A percentile compares a stretch with the other conserved stretches of the same genome.
Conservation (phyloP, 1,140 invertebrate species). For the Leguminivora glycinivorella region DNA sequence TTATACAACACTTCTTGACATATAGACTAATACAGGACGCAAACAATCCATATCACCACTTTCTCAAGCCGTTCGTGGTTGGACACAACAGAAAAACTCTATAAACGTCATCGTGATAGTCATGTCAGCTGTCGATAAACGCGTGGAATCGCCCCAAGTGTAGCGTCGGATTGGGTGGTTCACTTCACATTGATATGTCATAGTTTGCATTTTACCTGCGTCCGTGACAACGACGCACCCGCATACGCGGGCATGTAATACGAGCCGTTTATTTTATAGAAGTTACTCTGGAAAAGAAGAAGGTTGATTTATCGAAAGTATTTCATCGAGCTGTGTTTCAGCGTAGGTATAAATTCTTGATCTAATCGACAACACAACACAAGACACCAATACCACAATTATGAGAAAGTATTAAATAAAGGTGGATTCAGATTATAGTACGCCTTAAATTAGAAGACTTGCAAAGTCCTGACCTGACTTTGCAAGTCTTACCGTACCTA, state of each 20-base stretch:
- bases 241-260: constrained; percentile 59
- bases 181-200: constrained; percentile 22
- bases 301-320: constrained; percentile 37
- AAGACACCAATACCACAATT: too few relatives aligned
- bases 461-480: background rate
- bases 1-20: background rate
- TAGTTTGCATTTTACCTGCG: constrained; percentile 59
- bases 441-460: too few relatives aligned
- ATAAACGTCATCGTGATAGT: background rate
- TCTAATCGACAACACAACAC: too few relatives aligned
- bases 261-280: constrained; percentile 75
- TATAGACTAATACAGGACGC: background rate
- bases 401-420: too few relatives aligned
- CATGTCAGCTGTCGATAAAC: background rate
- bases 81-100: too few relatives aligned
- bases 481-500: background rate
- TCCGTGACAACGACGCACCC: constrained; percentile 55
- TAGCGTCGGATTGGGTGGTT: constrained; percentile 41
- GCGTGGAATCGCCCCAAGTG: constrained; percentile 29
- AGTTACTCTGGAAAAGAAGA: constrained; percentile 75
- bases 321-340: too few relatives aligned
- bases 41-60: background rate
- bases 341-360: too few relatives aligned
- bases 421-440: too few relatives aligned
- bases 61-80: too few relatives aligned